phyloP scores from a whole-genome alignment of 2,888 invertebrate species.

The Watsonalla cultraria region DNA sequence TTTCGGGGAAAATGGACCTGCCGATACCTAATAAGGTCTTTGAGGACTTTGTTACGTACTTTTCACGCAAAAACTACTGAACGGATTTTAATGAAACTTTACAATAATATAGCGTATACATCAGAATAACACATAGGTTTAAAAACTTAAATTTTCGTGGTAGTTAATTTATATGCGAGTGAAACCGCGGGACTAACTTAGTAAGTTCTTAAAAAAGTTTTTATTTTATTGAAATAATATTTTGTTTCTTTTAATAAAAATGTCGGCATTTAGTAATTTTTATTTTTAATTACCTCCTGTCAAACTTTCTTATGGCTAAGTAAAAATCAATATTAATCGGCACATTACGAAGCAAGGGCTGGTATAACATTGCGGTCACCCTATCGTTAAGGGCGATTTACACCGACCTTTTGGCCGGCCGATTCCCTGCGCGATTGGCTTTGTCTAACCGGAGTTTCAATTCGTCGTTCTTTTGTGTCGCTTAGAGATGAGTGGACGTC shows the following conservation, averaged over 20 bases:
- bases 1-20: conserved; percentile 7
- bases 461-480: conserved; percentile 68
- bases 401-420: conserved; percentile 48
- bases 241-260: too few species aligned
- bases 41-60: too few species aligned
- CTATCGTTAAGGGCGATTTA: conserved; percentile 50
- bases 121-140: too few species aligned
- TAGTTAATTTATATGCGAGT: too few species aligned
- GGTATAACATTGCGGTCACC: conserved; percentile 24
- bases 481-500: conserved; percentile 69
- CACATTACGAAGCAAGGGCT: conserved; percentile 22
- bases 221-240: too few species aligned
- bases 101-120: too few species aligned
- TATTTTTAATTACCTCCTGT: background rate
- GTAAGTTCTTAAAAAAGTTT: too few species aligned
- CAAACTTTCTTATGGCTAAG: background rate
- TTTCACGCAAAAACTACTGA: too few species aligned
- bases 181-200: too few species aligned
- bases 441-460: conserved; percentile 72
- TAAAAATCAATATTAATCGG: conserved; percentile 9
- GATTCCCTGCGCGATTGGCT: conserved; percentile 51
- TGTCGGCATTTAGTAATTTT: conserved; percentile 5
- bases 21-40: too few species aligned
- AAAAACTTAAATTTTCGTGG: too few species aligned
- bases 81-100: too few species aligned